Evolutionary conservation across 1,140 invertebrate genomes (phyloP), one percentile per base, ranked within the genome.

Genomic region (Grapholita molesta): DNA sequence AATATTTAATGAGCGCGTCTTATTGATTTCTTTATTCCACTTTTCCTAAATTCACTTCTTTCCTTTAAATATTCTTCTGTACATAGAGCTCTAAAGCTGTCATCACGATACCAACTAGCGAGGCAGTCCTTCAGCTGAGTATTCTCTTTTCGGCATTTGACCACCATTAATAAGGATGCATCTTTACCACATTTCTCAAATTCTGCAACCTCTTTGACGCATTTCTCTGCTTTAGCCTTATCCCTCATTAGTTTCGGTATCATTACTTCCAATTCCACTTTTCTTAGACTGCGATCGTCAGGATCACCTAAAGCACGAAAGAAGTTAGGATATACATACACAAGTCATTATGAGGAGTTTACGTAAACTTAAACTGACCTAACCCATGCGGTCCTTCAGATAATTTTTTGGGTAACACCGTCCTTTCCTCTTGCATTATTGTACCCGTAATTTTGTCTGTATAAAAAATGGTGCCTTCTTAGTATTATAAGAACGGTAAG

Each of bases 161-260:
- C 82, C 15, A 95, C 93, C 94, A 97, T 95, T 1, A 94, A 75
- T 0, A 97, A 64, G 42, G 94, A 94, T 72, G 89, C 91, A n/a
- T 93, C 91, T 87, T 95, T 95, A 71, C 96, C 95, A 88, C 97
- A 98, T 73, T 95, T 90, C 24, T 93, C 93, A 85, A 98, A 98
- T 64, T 93, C 94, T 89, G 90, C 84, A 7, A 97, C 95, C 93
- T 96, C 94, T 76, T 93, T 77, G 0, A 86, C 23, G 91, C 97
- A 98, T 86, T 97, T 96, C 84, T 97, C 95, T 12, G 76, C 79
- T 84, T 94, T 95, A 1, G 97, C 94, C 83, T 94, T 95, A 55
- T 97, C 96, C 74, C 97, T 92, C 92, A 98, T 95, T 83, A 96
- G 95, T 90, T 97, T 96, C 1, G 97, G 96, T 86, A 99, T 96